Evolutionary conservation across 2,888 invertebrate genomes (phyloP), one percentile per base, ranked within the genome.

Genomic region (Andrena marginata): DNA sequence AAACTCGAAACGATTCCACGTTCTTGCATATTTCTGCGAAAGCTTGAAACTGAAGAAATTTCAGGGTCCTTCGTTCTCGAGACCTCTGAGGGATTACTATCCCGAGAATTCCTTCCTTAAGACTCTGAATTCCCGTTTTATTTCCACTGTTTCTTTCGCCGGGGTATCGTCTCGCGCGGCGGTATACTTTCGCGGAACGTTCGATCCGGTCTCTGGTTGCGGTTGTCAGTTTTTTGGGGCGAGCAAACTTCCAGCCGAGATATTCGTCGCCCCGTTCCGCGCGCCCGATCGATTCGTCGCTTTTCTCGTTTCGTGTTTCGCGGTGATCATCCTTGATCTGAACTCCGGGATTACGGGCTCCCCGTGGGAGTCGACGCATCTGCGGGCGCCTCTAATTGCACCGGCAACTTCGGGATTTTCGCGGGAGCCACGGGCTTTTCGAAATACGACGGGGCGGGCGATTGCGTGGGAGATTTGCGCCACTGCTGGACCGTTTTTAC

Each of bases 321-420:
- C 69, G 63, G 69, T 64, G 77, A 79, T 79, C 78, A 77, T 79
- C 77, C 78, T 77, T 79, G 56, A 77, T 79, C 78, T 59, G 56
- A 79, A 78, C 79, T 70, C 23, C n/a, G n/a, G 78, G 64, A 78
- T 77, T 79, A 79, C 78, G 68, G 63, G 29, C 13, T 5, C 31
- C 31, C 62, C 78, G 79, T 79, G 79, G 78, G 78, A 79, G 29
- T 59, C 59, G 69, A 65, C 64, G 64, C 79, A 79, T 78, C 79
- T 79, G 79, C 64, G 78, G 20, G 42, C 49, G 78, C 51, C 64
- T 59, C 78, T 79, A 77, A 79, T 79, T 79, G 79, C 78, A 51
- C 35, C 68, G 33, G 51, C 60, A 79, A 79, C 78, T 79, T 79
- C 35, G 69, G 78, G 63, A 77, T 79, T 79, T 77, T 77, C 77